phyloP scores from a whole-genome alignment of 2,888 invertebrate species.

The Dusona sp. region DNA sequence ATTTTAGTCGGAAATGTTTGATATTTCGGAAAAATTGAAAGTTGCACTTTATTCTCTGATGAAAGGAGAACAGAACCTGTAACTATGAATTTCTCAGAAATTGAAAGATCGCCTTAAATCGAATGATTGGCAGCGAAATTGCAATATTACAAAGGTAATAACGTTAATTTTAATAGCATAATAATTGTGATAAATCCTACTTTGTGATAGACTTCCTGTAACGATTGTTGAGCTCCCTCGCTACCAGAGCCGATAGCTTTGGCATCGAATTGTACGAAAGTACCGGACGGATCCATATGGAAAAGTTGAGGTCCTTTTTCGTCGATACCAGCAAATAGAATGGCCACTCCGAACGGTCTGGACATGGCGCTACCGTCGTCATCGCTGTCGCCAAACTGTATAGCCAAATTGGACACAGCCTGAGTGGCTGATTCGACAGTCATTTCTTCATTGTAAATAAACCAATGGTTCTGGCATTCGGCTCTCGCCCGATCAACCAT shows the following conservation, averaged over 20 bases:
- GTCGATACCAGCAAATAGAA: slow-evolving; percentile 98
- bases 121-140: not conserved
- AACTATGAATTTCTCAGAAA: not conserved
- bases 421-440: slow-evolving; percentile 98
- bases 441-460: slow-evolving; percentile 98
- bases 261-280: slow-evolving; percentile 98
- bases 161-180: not conserved
- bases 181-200: slow-evolving; percentile 73
- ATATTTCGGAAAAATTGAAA: not conserved
- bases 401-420: slow-evolving; percentile 99
- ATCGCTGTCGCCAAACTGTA: slow-evolving; percentile 99
- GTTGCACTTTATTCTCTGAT: not conserved
- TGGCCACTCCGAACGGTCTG: slow-evolving; percentile 99
- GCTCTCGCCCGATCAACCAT: slow-evolving; percentile 97
- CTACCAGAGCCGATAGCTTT: slow-evolving; percentile 99
- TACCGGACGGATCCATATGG: slow-evolving; percentile 99
- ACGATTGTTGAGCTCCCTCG: slow-evolving; percentile 99
- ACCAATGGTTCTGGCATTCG: slow-evolving; percentile 99
- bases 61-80: not conserved
- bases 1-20: too few species aligned
- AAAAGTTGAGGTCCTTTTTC: slow-evolving; percentile 97
- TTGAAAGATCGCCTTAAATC: not conserved
- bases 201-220: slow-evolving; percentile 89
- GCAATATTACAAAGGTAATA: not conserved
- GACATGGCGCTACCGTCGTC: slow-evolving; percentile 98